Conservation (phyloP, 2,113 vertebrate species). For the Himantopus leucocephalus region DNA sequence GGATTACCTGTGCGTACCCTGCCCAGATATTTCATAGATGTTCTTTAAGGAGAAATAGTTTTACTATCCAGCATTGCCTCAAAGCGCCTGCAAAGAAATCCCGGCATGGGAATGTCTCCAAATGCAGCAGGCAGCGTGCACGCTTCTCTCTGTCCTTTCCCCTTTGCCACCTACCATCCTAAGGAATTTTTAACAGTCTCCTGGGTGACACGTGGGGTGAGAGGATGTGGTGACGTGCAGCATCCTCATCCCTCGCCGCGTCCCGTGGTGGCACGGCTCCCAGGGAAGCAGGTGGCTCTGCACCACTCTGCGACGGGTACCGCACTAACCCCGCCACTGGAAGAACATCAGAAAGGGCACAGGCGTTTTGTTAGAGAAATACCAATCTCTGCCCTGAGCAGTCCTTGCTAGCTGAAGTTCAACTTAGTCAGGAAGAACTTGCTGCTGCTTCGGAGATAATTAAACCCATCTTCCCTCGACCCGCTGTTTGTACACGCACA, state of each 20-base stretch:
- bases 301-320: fast-evolving
- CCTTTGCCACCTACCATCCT: neutral
- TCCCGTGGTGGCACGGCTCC: neutral
- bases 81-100: neutral
- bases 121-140: neutral
- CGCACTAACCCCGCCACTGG: fast-evolving
- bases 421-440: slow-evolving; percentile 56
- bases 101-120: neutral
- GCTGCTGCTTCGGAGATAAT: slow-evolving; percentile 71
- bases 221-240: neutral
- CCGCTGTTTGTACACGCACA: slow-evolving; percentile 67
- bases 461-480: slow-evolving; percentile 74
- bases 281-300: neutral
- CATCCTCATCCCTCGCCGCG: neutral
- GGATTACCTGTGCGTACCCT: slow-evolving; percentile 32
- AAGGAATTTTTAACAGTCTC: neutral
- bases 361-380: neutral
- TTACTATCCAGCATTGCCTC: neutral
- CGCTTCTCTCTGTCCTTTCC: neutral
- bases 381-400: neutral
- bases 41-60: neutral
- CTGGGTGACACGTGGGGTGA: neutral
- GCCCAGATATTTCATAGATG: neutral
- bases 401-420: slow-evolving; percentile 26
- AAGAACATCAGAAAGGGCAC: neutral